Conservation (phyloP, 2,797 vertebrate species). For the Scleropages formosus region DNA sequence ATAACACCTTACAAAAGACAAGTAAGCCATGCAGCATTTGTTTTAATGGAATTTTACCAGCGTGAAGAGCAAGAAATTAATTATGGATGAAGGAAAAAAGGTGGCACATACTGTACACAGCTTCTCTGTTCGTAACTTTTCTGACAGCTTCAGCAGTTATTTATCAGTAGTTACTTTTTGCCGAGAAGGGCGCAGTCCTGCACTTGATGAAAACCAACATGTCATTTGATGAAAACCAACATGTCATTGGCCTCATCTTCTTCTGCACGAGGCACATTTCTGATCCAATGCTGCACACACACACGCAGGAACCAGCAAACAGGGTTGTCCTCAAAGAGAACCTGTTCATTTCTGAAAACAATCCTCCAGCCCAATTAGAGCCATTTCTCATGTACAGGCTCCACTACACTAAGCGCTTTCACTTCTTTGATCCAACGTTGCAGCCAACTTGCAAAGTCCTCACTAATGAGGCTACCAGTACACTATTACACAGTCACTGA, state of each 20-base stretch:
- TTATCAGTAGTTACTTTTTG: background rate
- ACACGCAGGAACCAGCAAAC: background rate
- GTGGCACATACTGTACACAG: background rate
- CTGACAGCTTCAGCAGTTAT: background rate
- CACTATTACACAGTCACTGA: background rate
- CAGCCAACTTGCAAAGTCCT: conserved; percentile 5
- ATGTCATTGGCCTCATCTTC: background rate
- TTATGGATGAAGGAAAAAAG: background rate
- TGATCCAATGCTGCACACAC: background rate
- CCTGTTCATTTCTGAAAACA: conserved; percentile 14
- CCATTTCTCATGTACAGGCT: conserved; percentile 11
- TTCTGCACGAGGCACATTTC: background rate
- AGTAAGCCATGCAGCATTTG: background rate
- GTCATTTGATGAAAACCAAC: conserved; percentile 17
- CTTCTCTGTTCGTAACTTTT: background rate
- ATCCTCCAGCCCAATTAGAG: conserved; percentile 19
- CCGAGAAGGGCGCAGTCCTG: conserved; percentile 9
- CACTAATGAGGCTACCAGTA: conserved; percentile 11
- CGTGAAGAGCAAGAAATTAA: conserved; percentile 3
- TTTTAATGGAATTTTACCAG: background rate
- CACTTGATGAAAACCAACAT: conserved; percentile 15
- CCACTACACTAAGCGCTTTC: background rate
- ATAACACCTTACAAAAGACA: background rate
- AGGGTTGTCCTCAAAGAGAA: conserved; percentile 7
- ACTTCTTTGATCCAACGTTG: conserved; percentile 10